These are phyloP conservation scores for Salvelinus alpinus DNA, from an alignment of 2,113 vertebrate genomes.

Conservation along the genomic window DNA sequence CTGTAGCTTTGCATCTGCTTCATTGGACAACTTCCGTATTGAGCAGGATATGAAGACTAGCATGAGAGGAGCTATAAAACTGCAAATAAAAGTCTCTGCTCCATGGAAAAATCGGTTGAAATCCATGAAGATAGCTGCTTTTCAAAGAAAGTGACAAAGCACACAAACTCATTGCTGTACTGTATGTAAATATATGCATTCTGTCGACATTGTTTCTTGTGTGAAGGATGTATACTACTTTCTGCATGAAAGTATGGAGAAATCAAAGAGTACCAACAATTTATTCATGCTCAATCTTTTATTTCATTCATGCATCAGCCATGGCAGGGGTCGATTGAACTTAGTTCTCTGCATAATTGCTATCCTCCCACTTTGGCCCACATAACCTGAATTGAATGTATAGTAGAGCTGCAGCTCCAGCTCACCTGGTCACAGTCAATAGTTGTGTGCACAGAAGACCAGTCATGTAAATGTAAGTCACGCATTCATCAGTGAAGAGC, in stretches of 20 bases:
- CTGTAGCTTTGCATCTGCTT: too few species aligned
- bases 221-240: neutral
- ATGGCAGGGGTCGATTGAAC: neutral
- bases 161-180: neutral
- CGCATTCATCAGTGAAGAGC: too few species aligned
- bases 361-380: neutral
- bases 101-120: too few species aligned
- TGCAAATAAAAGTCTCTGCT: too few species aligned
- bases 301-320: neutral
- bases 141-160: neutral
- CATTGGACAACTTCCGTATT: too few species aligned
- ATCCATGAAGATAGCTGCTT: too few species aligned
- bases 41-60: too few species aligned
- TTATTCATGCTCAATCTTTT: neutral
- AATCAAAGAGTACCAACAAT: conserved; percentile 1
- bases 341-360: neutral
- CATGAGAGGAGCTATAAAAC: too few species aligned
- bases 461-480: too few species aligned
- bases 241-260: neutral
- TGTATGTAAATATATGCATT: neutral
- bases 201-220: neutral
- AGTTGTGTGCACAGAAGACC: neutral
- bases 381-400: neutral
- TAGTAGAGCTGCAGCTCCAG: neutral
- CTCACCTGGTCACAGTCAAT: neutral